phyloP scores from a whole-genome alignment of 2,113 vertebrate species.

The Urocitellus parryii region DNA sequence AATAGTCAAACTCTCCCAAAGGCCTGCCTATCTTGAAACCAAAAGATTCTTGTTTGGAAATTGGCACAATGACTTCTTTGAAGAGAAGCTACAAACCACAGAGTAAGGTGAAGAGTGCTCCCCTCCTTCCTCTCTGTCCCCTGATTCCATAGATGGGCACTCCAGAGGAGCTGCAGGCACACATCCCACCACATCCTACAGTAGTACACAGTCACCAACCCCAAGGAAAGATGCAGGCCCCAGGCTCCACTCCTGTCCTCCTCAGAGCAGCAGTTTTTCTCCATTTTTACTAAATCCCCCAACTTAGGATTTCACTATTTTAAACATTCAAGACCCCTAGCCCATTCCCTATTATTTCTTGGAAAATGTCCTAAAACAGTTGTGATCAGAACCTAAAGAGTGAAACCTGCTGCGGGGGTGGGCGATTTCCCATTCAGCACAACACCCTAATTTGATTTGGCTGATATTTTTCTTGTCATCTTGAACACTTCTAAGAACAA shows the following conservation, averaged over 20 bases:
- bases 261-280: neutral
- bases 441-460: neutral
- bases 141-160: neutral
- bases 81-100: conserved; percentile 13
- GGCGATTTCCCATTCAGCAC: neutral
- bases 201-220: neutral
- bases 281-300: neutral
- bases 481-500: conserved; percentile 21
- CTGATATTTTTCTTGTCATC: neutral
- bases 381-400: neutral
- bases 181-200: rapidly evolving
- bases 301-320: conserved; percentile 4
- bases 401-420: neutral
- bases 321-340: neutral
- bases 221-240: neutral
- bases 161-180: neutral
- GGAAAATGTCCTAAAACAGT: neutral
- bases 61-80: neutral
- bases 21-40: neutral
- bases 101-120: neutral
- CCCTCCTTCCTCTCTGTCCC: neutral
- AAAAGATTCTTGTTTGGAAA: conserved; percentile 2
- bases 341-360: neutral
- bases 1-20: neutral
- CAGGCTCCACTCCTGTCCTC: neutral